Base-by-base conservation (phyloP, 2,888 invertebrate species). In the Macaria liturata region DNA sequence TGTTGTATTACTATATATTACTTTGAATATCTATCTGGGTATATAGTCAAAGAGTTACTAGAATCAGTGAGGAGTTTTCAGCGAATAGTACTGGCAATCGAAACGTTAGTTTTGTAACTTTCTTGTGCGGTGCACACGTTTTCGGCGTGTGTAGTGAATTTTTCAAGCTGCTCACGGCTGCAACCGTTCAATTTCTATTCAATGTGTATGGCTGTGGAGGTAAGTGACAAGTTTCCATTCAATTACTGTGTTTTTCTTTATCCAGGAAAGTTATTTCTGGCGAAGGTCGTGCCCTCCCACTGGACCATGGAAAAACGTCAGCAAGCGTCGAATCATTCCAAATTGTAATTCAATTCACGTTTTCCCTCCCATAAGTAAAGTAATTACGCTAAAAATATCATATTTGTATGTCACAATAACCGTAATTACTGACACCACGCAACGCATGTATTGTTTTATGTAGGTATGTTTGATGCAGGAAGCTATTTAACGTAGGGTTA, bases 171-270 rank as follows among this genome's bases (percentile, higher is more conserved):
- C 84, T 89, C 88, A 89, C 92, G 92, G 92, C 93, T 93, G 93
- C 92, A 92, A 92, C 94, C 91, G 89, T 88, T 90, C 88, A 87
- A 88, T 85, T 90, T 81, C 86, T 86, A 94, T 94, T 94, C 94
- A 95, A 95, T 95, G 95, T 95, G 95, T 95, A 95, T 95, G 95
- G 95, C 95, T 95, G 95, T 95, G 95, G 94, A 94, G 95, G 95
- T 95, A 91, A 94, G 95, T 94, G 48, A 62, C 60, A 57, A 44
- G 62, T 62, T 59, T 65, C 62, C 9, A 34, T 30, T 49, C 30
- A 37, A 42, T 34, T 34, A 5, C 30, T 42, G 32, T 42, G 7
- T 42, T 50, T 48, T 31, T 30, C 9, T 32, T 30, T n/a, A 42
- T 20, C n/a, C 30, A 40, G 50, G 20, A 4, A 59, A 61, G 61